Evolutionary conservation across 2,797 vertebrate species (phyloP), one percentile per base, ranked within the genome.

Genomic region (Lepidocolaptes lacrymiger): DNA sequence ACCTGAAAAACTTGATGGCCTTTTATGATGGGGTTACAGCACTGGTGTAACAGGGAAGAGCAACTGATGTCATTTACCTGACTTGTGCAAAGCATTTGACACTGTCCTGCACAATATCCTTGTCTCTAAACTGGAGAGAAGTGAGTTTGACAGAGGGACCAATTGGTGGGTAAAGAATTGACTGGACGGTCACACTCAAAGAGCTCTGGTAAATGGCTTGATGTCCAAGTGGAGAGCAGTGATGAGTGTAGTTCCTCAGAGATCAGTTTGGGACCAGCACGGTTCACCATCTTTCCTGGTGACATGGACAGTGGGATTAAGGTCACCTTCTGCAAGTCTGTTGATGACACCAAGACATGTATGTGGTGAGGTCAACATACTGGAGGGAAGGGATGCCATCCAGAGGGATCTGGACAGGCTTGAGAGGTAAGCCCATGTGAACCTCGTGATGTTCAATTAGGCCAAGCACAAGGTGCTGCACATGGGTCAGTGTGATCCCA

Each of bases 221-320:
- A 48, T 36, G 30, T 61, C 34, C 22, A 41, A 36, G 34, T 4
- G 32, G n/a, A 61, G 46, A n/a, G 34, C 22, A 67, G 39, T 32
- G 30, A 41, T 0, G 0, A 74, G 34, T 41, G 30, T 21, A 15
- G 32, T 32, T 81, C 30, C 22, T 20, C 34, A 36, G 48, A 12
- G 7, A 2, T 20, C 0, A 0, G 34, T 54, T 2, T 36, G 62
- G 24, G 39, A 41, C 46, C 15, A 27, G 12, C 4, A 7, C 0
- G 0, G 39, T 39, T 39, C n/a, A 58, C 34, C n/a, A 30, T 23
- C 14, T 41, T 41, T 62, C 13, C 27, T 15, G 32, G 19, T 28
- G 15, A n/a, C 26, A 41, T 2, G 5, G 21, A 41, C 34, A 36
- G 26, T 41, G 22, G 32, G 32, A 55, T 62, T 32, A 55, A 62